Percentiles rank a stretch among this genome's conserved stretches.
Evolutionary conservation across 2,797 vertebrate genomes (phyloP).

Genomic region (Danionella dracula): DNA sequence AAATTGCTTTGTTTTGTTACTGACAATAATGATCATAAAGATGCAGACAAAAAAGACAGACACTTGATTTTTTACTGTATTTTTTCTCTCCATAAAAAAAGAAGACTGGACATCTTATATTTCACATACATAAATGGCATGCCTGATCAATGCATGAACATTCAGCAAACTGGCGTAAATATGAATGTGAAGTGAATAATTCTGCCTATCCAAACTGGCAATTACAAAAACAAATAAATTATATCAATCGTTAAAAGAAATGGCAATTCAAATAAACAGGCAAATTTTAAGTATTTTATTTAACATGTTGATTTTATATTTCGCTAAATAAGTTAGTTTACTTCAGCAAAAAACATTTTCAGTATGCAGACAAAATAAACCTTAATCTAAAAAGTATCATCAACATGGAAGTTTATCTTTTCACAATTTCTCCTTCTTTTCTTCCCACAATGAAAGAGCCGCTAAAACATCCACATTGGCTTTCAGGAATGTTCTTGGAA

Average conservation of each 20-base stretch:
- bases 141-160: constrained; percentile 26
- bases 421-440: constrained; percentile 26
- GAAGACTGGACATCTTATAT: constrained; percentile 1
- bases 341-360: background rate
- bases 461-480: background rate
- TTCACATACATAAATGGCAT: constrained; percentile 31
- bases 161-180: constrained; percentile 17
- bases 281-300: too few relatives aligned
- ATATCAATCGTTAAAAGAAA: background rate
- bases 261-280: background rate
- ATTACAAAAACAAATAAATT: background rate
- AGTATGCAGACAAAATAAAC: background rate
- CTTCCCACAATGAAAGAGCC: background rate
- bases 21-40: too few relatives aligned
- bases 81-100: constrained; percentile 5
- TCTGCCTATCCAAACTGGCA: constrained; percentile 1
- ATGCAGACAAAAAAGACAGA: too few relatives aligned
- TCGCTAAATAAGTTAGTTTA: too few relatives aligned
- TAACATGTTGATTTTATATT: too few relatives aligned
- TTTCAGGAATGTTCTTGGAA: background rate
- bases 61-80: background rate
- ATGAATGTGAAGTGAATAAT: background rate
- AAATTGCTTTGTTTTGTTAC: too few relatives aligned
- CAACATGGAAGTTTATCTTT: background rate
- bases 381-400: background rate